phyloP scores from a whole-genome alignment of 2,888 invertebrate species.

The Drosophila lutescens region DNA sequence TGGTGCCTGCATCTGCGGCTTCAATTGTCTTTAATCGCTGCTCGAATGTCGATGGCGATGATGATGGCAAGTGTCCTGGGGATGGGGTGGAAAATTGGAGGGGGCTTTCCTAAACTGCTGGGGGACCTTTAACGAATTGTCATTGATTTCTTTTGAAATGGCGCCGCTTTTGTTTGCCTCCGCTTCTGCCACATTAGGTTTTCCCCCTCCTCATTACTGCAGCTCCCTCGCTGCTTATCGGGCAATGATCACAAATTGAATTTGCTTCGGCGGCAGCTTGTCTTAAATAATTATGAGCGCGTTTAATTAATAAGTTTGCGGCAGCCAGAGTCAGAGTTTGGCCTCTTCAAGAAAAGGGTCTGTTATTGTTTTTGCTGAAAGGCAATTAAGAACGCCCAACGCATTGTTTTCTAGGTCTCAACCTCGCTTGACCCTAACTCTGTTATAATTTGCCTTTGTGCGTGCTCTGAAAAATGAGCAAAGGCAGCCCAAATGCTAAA shows the following conservation, averaged over 20 bases:
- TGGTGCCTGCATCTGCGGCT: constrained; percentile 34
- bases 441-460: constrained; percentile 29
- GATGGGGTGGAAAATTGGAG: not conserved
- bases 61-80: constrained; percentile 30
- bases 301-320: constrained; percentile 73
- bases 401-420: constrained; percentile 33
- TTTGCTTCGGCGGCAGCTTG: constrained; percentile 41
- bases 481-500: constrained; percentile 5
- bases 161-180: constrained; percentile 57
- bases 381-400: constrained; percentile 37
- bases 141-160: constrained; percentile 75
- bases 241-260: constrained; percentile 66
- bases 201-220: constrained; percentile 9
- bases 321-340: constrained; percentile 26
- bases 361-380: constrained; percentile 24
- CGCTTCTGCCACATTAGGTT: constrained; percentile 62
- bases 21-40: constrained; percentile 63
- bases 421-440: constrained; percentile 41
- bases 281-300: constrained; percentile 63
- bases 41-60: constrained; percentile 57
- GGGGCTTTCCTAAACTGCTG: not conserved
- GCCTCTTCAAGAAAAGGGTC: constrained; percentile 18
- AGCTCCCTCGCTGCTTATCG: constrained; percentile 16
- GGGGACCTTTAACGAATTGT: constrained; percentile 63
- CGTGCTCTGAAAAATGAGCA: constrained; percentile 36